These are phyloP conservation scores for Hylaeus volcanicus DNA, from an alignment of 1,140 invertebrate genomes.

Conservation along the genomic window DNA sequence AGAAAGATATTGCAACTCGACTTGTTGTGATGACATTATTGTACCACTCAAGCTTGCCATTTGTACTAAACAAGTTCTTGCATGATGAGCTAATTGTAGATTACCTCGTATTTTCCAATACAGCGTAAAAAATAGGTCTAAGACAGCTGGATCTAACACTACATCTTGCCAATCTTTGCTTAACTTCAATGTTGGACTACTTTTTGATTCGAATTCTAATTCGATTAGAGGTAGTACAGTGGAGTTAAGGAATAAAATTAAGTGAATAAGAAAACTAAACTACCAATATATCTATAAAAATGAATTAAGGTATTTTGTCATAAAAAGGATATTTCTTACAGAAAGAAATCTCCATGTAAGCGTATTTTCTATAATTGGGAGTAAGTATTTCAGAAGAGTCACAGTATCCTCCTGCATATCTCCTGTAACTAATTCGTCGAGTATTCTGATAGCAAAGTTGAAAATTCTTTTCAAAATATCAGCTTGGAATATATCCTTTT, in stretches of 20 bases:
- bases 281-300: background rate
- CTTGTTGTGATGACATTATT: constrained; percentile 83
- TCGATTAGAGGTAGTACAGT: constrained; percentile 85
- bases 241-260: constrained; percentile 77
- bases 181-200: constrained; percentile 84
- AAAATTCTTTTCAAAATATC: constrained; percentile 91
- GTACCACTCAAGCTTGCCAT: constrained; percentile 88
- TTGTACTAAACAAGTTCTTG: constrained; percentile 90
- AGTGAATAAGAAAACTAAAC: background rate
- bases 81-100: constrained; percentile 87
- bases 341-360: constrained; percentile 88
- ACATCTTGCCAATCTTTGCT: constrained; percentile 87
- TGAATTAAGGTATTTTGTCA: constrained; percentile 9
- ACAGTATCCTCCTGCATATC: constrained; percentile 81
- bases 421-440: constrained; percentile 83
- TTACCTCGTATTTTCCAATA: constrained; percentile 90
- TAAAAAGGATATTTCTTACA: constrained; percentile 84
- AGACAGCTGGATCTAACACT: constrained; percentile 86
- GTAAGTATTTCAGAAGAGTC: constrained; percentile 84
- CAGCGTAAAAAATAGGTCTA: constrained; percentile 91
- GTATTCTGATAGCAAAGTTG: constrained; percentile 83
- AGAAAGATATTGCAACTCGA: constrained; percentile 85
- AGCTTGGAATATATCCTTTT: constrained; percentile 92
- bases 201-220: constrained; percentile 85
- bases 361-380: constrained; percentile 87